phyloP scores from a whole-genome alignment of 2,888 invertebrate species.

The Monoplex corrugatus region DNA sequence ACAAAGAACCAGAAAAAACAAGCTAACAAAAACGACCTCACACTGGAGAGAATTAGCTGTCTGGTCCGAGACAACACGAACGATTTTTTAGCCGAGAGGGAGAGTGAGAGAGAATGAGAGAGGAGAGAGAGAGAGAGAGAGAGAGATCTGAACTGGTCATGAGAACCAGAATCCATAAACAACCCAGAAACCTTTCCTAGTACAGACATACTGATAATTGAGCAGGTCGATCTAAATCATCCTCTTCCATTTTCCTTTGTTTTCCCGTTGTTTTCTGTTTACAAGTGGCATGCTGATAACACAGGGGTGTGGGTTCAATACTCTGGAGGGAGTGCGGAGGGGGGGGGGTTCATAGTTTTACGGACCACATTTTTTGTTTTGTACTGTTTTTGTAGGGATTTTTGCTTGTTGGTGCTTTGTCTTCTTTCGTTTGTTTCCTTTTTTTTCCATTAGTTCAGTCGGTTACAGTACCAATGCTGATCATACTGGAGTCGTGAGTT shows the following conservation, averaged over 20 bases:
- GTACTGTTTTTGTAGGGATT: neutral
- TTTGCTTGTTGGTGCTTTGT: too few relatives aligned
- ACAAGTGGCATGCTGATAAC: neutral
- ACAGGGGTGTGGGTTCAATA: too few relatives aligned
- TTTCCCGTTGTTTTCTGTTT: neutral
- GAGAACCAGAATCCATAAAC: too few relatives aligned
- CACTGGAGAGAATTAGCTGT: neutral
- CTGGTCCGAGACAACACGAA: too few relatives aligned
- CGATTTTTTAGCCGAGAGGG: too few relatives aligned
- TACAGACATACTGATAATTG: neutral
- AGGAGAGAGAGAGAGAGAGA: neutral
- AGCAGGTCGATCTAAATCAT: neutral
- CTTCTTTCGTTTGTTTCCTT: too few relatives aligned
- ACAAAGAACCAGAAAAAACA: neutral
- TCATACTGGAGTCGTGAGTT: too few relatives aligned
- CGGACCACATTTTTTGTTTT: too few relatives aligned
- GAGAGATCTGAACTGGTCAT: neutral
- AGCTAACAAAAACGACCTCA: neutral
- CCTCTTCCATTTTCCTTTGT: neutral
- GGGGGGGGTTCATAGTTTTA: too few relatives aligned
- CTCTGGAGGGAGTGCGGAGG: too few relatives aligned
- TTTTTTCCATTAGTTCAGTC: too few relatives aligned
- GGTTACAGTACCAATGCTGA: too few relatives aligned
- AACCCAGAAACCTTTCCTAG: neutral
- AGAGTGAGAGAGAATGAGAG: neutral